phyloP scores from a whole-genome alignment of 1,140 invertebrate genomes.

The Zaprionus camerounensis region DNA sequence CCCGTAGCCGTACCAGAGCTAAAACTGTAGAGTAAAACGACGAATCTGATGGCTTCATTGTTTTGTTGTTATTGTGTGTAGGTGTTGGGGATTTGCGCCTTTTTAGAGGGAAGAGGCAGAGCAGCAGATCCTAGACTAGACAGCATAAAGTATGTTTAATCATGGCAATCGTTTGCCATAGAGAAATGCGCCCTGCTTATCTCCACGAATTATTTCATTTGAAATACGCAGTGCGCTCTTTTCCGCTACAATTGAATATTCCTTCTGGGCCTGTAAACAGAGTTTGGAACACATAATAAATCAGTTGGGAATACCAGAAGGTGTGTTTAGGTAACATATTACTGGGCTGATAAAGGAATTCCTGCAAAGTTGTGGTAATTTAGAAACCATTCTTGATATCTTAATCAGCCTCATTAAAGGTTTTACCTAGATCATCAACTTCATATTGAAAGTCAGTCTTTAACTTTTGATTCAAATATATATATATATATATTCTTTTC shows the following conservation, averaged over 20 bases:
- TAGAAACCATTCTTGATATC: too few relatives aligned
- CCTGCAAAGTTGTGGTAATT: neutral
- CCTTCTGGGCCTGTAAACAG: neutral
- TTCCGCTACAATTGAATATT: constrained; percentile 14
- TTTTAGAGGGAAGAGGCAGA: neutral
- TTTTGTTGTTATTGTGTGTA: constrained; percentile 64
- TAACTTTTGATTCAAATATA: neutral
- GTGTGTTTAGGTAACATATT: neutral
- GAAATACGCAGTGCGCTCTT: constrained; percentile 3
- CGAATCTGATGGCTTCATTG: constrained; percentile 62
- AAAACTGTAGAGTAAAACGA: constrained; percentile 16
- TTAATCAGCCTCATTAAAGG: too few relatives aligned
- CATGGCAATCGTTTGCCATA: constrained; percentile 32
- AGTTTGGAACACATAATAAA: neutral
- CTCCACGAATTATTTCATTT: constrained; percentile 31
- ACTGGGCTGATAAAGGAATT: neutral
- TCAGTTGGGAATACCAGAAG: neutral
- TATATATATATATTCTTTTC: too few relatives aligned
- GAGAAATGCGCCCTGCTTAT: constrained; percentile 6
- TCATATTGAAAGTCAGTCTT: neutral
- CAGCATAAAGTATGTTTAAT: constrained; percentile 48
- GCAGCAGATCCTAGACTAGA: constrained; percentile 15
- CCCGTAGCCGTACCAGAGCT: neutral
- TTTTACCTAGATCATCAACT: too few relatives aligned
- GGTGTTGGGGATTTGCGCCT: constrained; percentile 49